phyloP scores from a whole-genome alignment of 53 echinoderm and acorn worm species.

The Luidia sarsii region DNA sequence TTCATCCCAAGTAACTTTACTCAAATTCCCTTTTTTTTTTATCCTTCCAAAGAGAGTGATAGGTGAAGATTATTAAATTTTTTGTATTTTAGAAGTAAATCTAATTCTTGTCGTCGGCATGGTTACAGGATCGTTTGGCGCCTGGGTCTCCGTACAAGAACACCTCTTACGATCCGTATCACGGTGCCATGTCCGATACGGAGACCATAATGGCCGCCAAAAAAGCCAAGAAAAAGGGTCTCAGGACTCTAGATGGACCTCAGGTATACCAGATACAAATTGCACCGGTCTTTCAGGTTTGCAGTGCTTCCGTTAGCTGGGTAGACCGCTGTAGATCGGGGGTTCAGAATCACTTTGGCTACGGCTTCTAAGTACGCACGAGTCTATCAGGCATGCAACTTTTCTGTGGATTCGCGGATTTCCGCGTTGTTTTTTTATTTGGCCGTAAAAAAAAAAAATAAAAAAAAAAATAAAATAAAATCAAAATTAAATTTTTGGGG shows the following conservation, averaged over 20 bases:
- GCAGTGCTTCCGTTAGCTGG: too few species aligned
- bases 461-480: too few species aligned
- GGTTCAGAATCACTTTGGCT: too few species aligned
- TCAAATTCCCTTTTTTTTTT: neutral
- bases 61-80: neutral
- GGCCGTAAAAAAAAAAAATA: too few species aligned
- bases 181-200: slow-evolving; percentile 62
- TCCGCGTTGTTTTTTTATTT: too few species aligned
- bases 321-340: too few species aligned
- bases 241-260: slow-evolving; percentile 29
- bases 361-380: too few species aligned
- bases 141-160: slow-evolving; percentile 30
- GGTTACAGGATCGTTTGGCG: slow-evolving; percentile 27
- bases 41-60: neutral
- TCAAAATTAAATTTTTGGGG: too few species aligned
- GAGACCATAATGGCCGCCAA: slow-evolving; percentile 42
- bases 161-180: slow-evolving; percentile 21
- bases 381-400: too few species aligned
- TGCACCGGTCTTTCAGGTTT: neutral
- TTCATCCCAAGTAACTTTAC: too few species aligned
- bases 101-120: too few species aligned
- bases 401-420: too few species aligned
- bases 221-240: slow-evolving; percentile 38
- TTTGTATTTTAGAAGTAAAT: neutral
- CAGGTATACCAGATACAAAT: slow-evolving; percentile 28